Evolutionary conservation across 2,888 invertebrate species (phyloP).

Genomic region (Euzophera pinguis): DNA sequence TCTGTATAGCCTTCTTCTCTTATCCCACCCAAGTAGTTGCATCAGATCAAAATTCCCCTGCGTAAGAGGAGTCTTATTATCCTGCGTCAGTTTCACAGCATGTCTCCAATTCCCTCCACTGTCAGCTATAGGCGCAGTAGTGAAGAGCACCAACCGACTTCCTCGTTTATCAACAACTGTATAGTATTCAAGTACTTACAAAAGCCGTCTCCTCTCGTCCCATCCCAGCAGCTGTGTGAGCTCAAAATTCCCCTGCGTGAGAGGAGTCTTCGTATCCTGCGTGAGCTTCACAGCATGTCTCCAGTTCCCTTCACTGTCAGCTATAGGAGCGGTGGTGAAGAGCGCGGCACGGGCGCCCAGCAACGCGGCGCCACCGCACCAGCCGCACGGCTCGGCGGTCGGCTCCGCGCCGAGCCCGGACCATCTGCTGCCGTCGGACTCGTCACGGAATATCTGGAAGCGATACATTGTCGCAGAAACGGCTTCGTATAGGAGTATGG

Average conservation of each 20-base stretch:
- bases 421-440: slow-evolving; percentile 66
- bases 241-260: slow-evolving; percentile 88
- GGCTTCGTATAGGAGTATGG: too few relatives aligned
- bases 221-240: slow-evolving; percentile 87
- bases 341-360: slow-evolving; percentile 53
- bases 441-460: slow-evolving; percentile 62
- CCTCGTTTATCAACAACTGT: too few relatives aligned
- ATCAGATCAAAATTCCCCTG: slow-evolving; percentile 88
- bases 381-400: slow-evolving; percentile 61
- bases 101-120: slow-evolving; percentile 73
- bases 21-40: slow-evolving; percentile 88
- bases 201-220: slow-evolving; percentile 85
- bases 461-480: background rate
- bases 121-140: slow-evolving; percentile 74
- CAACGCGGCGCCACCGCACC: slow-evolving; percentile 67
- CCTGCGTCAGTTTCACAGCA: slow-evolving; percentile 46
- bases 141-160: too few relatives aligned
- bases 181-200: too few relatives aligned
- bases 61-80: slow-evolving; percentile 76
- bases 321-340: slow-evolving; percentile 74
- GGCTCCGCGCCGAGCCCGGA: slow-evolving; percentile 71
- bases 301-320: slow-evolving; percentile 75
- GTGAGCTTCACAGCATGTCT: slow-evolving; percentile 54
- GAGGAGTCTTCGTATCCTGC: slow-evolving; percentile 47
- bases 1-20: too few relatives aligned